phyloP scores from a whole-genome alignment of 2,113 vertebrate species.

The Alaudala cheleensis region DNA sequence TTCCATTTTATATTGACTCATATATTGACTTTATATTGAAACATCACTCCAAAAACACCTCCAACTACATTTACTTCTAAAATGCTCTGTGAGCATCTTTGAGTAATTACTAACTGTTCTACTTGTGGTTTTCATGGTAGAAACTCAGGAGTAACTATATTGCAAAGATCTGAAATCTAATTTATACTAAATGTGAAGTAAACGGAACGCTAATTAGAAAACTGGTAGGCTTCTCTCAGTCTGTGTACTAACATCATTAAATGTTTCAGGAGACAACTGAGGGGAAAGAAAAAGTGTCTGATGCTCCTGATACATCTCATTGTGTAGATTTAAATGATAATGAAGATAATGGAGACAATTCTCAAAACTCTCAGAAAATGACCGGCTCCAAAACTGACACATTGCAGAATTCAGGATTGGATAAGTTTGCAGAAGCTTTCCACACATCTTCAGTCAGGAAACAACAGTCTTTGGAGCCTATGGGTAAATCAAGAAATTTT shows the following conservation, averaged over 20 bases:
- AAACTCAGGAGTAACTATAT: neutral
- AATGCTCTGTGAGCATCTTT: neutral
- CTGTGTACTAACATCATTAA: neutral
- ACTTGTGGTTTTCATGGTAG: neutral
- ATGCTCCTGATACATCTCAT: neutral
- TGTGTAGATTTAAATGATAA: conserved; percentile 17
- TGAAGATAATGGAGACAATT: neutral
- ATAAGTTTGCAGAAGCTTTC: neutral
- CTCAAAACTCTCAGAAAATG: neutral
- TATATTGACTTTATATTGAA: neutral
- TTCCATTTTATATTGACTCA: neutral
- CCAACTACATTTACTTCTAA: neutral
- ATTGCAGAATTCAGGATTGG: neutral
- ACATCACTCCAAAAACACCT: neutral
- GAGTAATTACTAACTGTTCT: neutral
- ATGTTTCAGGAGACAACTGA: conserved; percentile 53
- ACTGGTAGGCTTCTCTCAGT: neutral
- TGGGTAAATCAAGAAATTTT: conserved; percentile 51
- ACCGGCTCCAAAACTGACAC: neutral
- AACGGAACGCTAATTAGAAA: neutral
- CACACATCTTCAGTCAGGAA: neutral
- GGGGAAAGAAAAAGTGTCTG: neutral
- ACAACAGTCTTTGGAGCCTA: neutral
- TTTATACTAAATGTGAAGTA: neutral
- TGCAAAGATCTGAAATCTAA: neutral